These are phyloP conservation scores for Danaus melanippus DNA, from an alignment of 1,140 invertebrate species.

Conservation along the genomic window DNA sequence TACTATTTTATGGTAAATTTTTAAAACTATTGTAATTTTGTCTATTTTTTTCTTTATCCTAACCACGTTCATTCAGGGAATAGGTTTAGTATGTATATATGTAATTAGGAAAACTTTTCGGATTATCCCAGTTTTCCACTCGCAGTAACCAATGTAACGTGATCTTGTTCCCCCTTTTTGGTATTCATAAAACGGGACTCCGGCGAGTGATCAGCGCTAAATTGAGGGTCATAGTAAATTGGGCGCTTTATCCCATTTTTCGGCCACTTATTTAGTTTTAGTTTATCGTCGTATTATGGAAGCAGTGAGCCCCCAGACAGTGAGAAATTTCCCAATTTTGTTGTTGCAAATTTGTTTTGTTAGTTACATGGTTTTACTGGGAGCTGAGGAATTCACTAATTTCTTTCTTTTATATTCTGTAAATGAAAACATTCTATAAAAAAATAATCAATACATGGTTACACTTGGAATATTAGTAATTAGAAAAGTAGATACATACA, in stretches of 20 bases:
- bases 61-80: slow-evolving; percentile 57
- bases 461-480: no score
- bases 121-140: slow-evolving; percentile 62
- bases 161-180: slow-evolving; percentile 24
- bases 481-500: no score
- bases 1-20: no score
- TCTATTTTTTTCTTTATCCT: no score
- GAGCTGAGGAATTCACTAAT: slow-evolving; percentile 13
- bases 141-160: slow-evolving; percentile 29
- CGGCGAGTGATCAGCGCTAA: slow-evolving; percentile 20
- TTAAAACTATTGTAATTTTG: no score
- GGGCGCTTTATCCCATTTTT: slow-evolving; percentile 47
- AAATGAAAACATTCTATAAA: no score
- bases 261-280: slow-evolving; percentile 66
- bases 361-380: slow-evolving; percentile 24
- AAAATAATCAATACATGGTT: no score
- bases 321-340: slow-evolving; percentile 63
- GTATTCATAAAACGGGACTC: slow-evolving; percentile 17
- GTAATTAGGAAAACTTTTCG: slow-evolving; percentile 67
- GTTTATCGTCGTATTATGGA: slow-evolving; percentile 49
- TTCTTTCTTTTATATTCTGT: slow-evolving; percentile 9
- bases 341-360: slow-evolving; percentile 61
- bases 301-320: slow-evolving; percentile 46
- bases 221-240: slow-evolving; percentile 32
- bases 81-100: slow-evolving; percentile 56